These are phyloP conservation scores for Pyrrhia umbra DNA, from an alignment of 2,888 invertebrate species.

Conservation along the genomic window DNA sequence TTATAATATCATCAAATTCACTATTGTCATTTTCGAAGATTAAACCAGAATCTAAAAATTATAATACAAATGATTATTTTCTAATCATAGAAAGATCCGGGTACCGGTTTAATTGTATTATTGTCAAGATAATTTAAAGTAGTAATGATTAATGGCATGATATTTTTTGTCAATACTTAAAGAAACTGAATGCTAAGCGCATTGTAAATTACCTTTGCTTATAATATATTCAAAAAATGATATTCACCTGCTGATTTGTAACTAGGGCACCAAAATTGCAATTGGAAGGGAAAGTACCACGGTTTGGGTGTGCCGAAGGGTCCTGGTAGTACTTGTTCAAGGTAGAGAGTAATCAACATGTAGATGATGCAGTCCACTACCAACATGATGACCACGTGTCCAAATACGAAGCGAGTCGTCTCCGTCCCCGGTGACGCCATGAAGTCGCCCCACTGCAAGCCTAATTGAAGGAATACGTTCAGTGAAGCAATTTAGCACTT, in stretches of 20 bases:
- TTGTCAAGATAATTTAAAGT: not conserved
- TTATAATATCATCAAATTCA: slow-evolving; percentile 66
- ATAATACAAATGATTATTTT: no score
- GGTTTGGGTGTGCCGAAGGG: slow-evolving; percentile 95
- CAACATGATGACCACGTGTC: slow-evolving; percentile 93
- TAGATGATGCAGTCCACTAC: slow-evolving; percentile 93
- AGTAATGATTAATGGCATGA: not conserved
- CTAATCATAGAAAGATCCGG: not conserved
- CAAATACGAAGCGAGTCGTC: slow-evolving; percentile 92
- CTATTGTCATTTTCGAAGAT: slow-evolving; percentile 47
- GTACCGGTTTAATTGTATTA: no score
- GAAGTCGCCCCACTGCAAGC: slow-evolving; percentile 92
- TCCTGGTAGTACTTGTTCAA: slow-evolving; percentile 96
- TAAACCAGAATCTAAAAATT: slow-evolving; percentile 58
- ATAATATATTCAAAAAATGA: not conserved
- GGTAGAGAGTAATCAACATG: slow-evolving; percentile 94
- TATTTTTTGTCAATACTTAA: no score
- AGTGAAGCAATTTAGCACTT: slow-evolving; percentile 48
- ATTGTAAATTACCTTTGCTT: not conserved
- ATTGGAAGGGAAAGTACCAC: slow-evolving; percentile 94
- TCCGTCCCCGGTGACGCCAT: slow-evolving; percentile 91
- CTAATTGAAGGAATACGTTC: slow-evolving; percentile 69
- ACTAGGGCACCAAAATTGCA: slow-evolving; percentile 88
- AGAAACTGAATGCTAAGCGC: slow-evolving; percentile 21
- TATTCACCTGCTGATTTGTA: slow-evolving; percentile 58